Evolutionary conservation across 2,113 vertebrate species (phyloP), one percentile per base, ranked within the genome.

Genomic region (Chaetorhynchus papuensis): DNA sequence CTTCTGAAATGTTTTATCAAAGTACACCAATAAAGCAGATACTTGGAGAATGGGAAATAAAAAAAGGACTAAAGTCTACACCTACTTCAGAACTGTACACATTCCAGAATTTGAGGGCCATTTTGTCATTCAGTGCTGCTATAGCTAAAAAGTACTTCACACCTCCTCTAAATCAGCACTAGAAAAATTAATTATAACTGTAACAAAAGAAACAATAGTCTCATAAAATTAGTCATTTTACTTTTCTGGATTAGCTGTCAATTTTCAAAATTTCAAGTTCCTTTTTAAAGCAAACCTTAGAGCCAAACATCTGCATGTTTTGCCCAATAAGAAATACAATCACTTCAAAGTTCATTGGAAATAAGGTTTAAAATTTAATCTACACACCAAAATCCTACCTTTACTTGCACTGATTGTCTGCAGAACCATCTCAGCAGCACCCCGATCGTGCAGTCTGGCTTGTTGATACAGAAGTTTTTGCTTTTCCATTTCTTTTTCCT

Each of bases 401-500:
- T 99, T 99, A 96, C 99, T 99, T 65, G 99, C 99, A 19, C 99
- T 99, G 97, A 99, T 98, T 15, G 99, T 99, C 92, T 99, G 99
- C 11, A 99, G 98, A 24, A 99, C 99, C 99, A 99, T 99, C 94
- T 99, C 99, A 1, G 99, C 99, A 57, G 99, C 99, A 14, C 99
- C 99, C 0, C 99, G 98, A 83, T 99, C 99, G 9, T 99, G 99
- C 4, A 99, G 97, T 75, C 99, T 98, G 82, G 99, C 99, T 98
- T 99, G 99, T 81, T 99, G 99, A 95, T 99, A 99, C 7, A 99
- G 97, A 87, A 99, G 98, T 95, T 99, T 99, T 96, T 99, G 99
- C 93, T 99, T 99, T 97, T 99, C 99, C 99, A 99, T 99, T 97
- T 99, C 99, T 60, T 99, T 99, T 96, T 99, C 99, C 99, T 99